Evolutionary conservation across 2,797 vertebrate genomes (phyloP).

Genomic region (Betta splendens): DNA sequence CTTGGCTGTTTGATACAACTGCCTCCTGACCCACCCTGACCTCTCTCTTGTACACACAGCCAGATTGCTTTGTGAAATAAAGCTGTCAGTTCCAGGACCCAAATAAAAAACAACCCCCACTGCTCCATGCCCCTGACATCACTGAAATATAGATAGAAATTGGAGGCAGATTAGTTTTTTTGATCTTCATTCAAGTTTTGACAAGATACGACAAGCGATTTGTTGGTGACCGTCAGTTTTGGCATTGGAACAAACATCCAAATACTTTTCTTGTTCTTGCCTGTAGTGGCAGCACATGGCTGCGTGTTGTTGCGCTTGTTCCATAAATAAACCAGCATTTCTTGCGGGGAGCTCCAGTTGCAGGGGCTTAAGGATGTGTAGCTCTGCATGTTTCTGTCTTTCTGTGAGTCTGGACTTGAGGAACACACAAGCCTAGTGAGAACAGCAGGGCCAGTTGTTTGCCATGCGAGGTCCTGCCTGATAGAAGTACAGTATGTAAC

Average conservation of each 20-base stretch:
- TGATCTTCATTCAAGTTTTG: slow-evolving; percentile 95
- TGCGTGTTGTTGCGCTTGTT: neutral
- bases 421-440: slow-evolving; percentile 6
- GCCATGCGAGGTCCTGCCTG: slow-evolving; percentile 13
- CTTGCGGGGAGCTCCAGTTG: neutral
- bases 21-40: slow-evolving; percentile 90
- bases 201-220: slow-evolving; percentile 86
- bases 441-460: slow-evolving; percentile 13
- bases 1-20: slow-evolving; percentile 82
- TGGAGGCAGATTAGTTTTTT: slow-evolving; percentile 98
- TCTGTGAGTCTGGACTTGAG: slow-evolving; percentile 11
- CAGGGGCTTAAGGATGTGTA: slow-evolving; percentile 2
- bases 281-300: neutral
- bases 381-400: slow-evolving; percentile 1
- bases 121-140: slow-evolving; percentile 90
- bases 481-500: slow-evolving; percentile 29
- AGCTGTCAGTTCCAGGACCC: slow-evolving; percentile 97
- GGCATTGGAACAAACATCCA: neutral
- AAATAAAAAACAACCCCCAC: slow-evolving; percentile 96
- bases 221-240: slow-evolving; percentile 10
- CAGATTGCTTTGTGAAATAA: slow-evolving; percentile 99
- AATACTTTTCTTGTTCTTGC: neutral
- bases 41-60: slow-evolving; percentile 90
- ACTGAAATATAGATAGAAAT: slow-evolving; percentile 99
- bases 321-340: neutral